phyloP scores from a whole-genome alignment of 2,113 vertebrate species.

The Clarias batrachus region DNA sequence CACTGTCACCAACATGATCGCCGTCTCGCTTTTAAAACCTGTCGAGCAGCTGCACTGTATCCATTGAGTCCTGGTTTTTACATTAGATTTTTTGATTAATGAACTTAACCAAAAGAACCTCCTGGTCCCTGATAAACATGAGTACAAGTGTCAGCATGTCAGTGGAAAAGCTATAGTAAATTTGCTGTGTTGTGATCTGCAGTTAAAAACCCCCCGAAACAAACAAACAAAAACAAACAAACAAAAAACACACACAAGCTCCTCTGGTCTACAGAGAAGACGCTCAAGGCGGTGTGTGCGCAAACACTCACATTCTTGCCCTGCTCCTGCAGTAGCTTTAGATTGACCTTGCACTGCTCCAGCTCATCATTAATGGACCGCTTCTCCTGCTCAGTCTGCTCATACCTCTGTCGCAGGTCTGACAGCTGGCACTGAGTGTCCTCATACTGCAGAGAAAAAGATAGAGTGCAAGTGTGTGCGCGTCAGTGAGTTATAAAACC shows the following conservation, averaged over 20 bases:
- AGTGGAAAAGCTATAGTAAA: not conserved
- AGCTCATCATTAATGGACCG: slow-evolving; percentile 88
- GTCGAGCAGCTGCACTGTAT: not conserved
- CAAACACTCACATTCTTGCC: slow-evolving; percentile 86
- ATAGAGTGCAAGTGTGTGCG: not conserved
- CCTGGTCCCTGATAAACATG: not conserved
- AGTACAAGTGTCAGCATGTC: not conserved
- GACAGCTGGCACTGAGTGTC: slow-evolving; percentile 86
- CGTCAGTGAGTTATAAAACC: not conserved
- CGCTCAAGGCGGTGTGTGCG: slow-evolving; percentile 3
- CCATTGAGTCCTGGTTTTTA: not conserved
- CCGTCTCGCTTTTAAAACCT: not conserved
- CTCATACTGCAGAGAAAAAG: slow-evolving; percentile 78
- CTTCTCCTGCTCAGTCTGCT: slow-evolving; percentile 90
- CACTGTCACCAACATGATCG: not conserved
- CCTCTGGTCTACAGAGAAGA: not conserved
- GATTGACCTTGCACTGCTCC: slow-evolving; percentile 89
- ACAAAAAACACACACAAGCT: too few relatives aligned
- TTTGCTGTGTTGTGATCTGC: not conserved
- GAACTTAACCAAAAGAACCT: not conserved
- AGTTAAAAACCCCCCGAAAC: not conserved
- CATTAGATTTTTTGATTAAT: not conserved
- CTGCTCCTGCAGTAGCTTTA: slow-evolving; percentile 95
- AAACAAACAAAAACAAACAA: too few relatives aligned
- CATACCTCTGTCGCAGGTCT: slow-evolving; percentile 86